Conservation (phyloP, 2,113 vertebrate species). For the Pipa parva region DNA sequence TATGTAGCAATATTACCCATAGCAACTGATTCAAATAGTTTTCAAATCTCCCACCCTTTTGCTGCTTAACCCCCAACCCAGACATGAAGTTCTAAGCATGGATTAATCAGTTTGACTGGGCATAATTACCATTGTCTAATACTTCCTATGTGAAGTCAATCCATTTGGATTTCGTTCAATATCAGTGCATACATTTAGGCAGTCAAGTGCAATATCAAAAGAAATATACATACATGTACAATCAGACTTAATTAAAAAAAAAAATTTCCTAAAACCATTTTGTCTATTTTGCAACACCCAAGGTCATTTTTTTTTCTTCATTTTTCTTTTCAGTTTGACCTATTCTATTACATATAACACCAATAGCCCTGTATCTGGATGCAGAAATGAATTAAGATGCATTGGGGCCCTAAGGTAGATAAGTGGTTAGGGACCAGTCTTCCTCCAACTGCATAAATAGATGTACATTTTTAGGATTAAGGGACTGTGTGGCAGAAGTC, state of each 20-base stretch:
- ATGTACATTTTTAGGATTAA: too few relatives aligned
- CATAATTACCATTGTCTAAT: background rate
- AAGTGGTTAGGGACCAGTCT: too few relatives aligned
- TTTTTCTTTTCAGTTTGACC: too few relatives aligned
- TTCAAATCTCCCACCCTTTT: background rate
- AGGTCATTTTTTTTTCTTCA: too few relatives aligned
- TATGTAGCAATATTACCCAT: background rate
- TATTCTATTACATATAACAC: too few relatives aligned
- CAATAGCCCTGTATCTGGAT: too few relatives aligned
- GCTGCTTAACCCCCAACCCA: background rate
- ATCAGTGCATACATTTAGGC: constrained; percentile 18
- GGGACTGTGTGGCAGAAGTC: too few relatives aligned
- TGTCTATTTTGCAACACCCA: too few relatives aligned
- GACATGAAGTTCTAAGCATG: background rate
- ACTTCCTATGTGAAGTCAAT: constrained; percentile 7
- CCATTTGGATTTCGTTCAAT: background rate
- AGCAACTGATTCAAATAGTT: too few relatives aligned
- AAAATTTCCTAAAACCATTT: background rate
- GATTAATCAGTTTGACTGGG: background rate
- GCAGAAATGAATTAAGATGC: too few relatives aligned
- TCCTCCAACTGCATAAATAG: too few relatives aligned
- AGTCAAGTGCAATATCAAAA: constrained; percentile 18
- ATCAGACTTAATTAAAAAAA: background rate
- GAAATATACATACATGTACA: background rate
- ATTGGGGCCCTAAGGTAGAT: too few relatives aligned